Conservation (phyloP, 2,797 vertebrate genomes). For the Pangasius krempfi region DNA sequence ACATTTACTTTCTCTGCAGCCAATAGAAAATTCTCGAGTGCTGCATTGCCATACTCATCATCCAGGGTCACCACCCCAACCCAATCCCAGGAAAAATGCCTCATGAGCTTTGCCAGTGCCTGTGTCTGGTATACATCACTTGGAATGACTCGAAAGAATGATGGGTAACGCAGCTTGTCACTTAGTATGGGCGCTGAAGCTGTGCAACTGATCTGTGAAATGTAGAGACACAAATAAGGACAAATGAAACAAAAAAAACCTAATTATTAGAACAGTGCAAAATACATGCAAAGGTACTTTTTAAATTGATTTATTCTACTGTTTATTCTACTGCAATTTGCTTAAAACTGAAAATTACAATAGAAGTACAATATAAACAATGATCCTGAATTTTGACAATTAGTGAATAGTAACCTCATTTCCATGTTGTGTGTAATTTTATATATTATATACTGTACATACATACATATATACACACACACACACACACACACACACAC, state of each 20-base stretch:
- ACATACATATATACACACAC: too few species aligned
- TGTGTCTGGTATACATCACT: conserved; percentile 59
- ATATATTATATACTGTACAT: too few species aligned
- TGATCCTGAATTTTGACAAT: too few species aligned
- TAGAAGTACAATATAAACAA: not conserved
- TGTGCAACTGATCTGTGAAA: conserved; percentile 56
- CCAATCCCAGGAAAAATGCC: conserved; percentile 75
- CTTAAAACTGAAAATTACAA: not conserved
- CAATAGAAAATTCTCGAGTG: conserved; percentile 73
- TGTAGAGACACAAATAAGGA: not conserved
- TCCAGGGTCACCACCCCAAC: conserved; percentile 81
- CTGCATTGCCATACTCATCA: conserved; percentile 79
- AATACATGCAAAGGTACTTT: not conserved
- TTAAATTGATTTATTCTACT: not conserved
- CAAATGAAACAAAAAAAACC: not conserved
- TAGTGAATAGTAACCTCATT: too few species aligned
- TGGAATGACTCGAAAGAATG: conserved; percentile 63
- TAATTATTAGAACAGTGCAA: not conserved
- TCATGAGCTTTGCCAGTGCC: conserved; percentile 55
- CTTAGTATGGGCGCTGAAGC: conserved; percentile 55
- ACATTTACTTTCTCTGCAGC: conserved; percentile 64
- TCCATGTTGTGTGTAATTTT: too few species aligned
- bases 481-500: too few species aligned
- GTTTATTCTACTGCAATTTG: not conserved
- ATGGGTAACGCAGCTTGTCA: conserved; percentile 59